These are phyloP conservation scores for Spodoptera picta DNA, from an alignment of 2,888 invertebrate species.

Conservation along the genomic window DNA sequence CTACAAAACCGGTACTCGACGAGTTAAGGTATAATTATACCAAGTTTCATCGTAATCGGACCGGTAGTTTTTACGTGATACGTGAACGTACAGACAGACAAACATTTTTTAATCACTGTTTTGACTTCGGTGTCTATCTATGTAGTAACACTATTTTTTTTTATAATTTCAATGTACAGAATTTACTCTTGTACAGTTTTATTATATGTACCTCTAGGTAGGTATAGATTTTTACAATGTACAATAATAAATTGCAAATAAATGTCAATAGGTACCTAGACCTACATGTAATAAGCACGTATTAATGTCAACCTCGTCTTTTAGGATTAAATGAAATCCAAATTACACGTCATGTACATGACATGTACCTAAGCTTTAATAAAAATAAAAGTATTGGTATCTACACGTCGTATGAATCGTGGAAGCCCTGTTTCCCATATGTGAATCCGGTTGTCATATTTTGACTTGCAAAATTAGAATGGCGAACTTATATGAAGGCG, in stretches of 20 bases:
- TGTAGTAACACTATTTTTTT: too few relatives aligned
- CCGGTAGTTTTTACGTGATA: too few relatives aligned
- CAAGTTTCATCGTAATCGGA: too few relatives aligned
- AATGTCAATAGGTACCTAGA: not conserved
- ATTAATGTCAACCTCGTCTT: constrained; percentile 1
- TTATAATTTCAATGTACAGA: too few relatives aligned
- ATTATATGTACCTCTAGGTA: too few relatives aligned
- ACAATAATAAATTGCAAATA: not conserved
- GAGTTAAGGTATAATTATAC: too few relatives aligned
- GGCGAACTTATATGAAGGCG: constrained; percentile 2
- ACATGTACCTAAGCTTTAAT: not conserved
- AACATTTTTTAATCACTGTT: too few relatives aligned
- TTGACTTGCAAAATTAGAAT: constrained; percentile 29
- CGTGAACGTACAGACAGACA: too few relatives aligned
- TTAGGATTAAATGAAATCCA: constrained; percentile 6
- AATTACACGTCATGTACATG: constrained; percentile 5
- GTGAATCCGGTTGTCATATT: constrained; percentile 3
- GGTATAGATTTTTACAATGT: too few relatives aligned
- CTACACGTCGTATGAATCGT: constrained; percentile 7
- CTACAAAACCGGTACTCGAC: too few relatives aligned
- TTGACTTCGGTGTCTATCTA: too few relatives aligned
- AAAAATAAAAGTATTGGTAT: constrained; percentile 12
- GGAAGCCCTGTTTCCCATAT: constrained; percentile 13
- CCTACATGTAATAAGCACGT: not conserved
- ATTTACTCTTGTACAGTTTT: too few relatives aligned